Conservation (phyloP, 2,888 invertebrate genomes). For the Eupithecia dodoneata region DNA sequence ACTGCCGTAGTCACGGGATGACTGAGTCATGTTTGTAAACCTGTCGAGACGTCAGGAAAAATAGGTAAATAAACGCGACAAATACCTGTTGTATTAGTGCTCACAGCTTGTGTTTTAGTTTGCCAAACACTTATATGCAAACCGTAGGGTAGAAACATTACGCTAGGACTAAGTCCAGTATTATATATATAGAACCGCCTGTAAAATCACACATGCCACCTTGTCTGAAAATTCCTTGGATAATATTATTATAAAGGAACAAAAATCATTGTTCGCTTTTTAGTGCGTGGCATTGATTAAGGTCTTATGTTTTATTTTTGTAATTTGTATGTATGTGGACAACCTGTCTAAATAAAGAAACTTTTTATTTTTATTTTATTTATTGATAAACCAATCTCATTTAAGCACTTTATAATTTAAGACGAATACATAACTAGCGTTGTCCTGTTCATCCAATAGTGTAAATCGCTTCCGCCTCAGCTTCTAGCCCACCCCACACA, state of each 20-base stretch:
- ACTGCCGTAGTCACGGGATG: too few relatives aligned
- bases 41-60: too few relatives aligned
- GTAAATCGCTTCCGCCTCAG: constrained; percentile 22
- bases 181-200: neutral
- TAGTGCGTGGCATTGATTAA: neutral
- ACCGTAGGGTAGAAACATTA: neutral
- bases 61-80: too few relatives aligned
- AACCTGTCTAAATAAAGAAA: too few relatives aligned
- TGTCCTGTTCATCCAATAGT: neutral
- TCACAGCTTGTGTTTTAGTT: neutral
- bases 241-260: too few relatives aligned
- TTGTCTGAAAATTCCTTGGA: too few relatives aligned
- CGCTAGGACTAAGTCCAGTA: neutral
- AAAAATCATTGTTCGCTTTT: neutral
- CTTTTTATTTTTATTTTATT: too few relatives aligned
- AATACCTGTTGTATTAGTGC: too few relatives aligned
- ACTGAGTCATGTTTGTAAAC: too few relatives aligned
- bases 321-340: too few relatives aligned
- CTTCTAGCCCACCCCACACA: constrained; percentile 41
- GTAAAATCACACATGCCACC: neutral
- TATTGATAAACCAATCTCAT: neutral
- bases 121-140: neutral
- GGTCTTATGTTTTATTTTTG: too few relatives aligned
- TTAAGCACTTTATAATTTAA: neutral
- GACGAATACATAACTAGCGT: neutral